Percentiles rank a stretch among this genome's conserved stretches.
Evolutionary conservation across 2,113 vertebrate genomes (phyloP).

Genomic region (human (Homo sapiens)): DNA sequence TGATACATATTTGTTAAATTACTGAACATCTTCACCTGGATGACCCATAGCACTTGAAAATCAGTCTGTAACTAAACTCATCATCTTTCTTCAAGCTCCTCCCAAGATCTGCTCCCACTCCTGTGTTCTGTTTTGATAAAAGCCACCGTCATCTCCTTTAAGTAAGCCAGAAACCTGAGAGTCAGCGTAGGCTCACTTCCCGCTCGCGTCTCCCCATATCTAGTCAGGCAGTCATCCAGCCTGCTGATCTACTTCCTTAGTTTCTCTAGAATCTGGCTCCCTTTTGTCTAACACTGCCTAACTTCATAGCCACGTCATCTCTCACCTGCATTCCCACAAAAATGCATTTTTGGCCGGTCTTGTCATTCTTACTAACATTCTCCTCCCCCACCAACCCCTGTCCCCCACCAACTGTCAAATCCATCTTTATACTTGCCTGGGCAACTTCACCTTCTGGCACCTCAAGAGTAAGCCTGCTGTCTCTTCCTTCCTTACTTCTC

Average conservation of each 20-base stretch:
- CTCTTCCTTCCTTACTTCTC: not conserved
- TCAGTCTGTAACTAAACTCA: not conserved
- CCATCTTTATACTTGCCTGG: not conserved
- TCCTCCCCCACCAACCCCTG: not conserved
- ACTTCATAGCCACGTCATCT: not conserved
- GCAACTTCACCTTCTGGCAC: not conserved
- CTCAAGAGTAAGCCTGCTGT: not conserved
- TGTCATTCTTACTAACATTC: not conserved
- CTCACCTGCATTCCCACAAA: not conserved
- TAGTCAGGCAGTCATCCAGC: not conserved
- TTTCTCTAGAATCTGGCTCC: not conserved
- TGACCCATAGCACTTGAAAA: not conserved
- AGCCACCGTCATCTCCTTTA: not conserved
- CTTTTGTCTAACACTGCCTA: not conserved
- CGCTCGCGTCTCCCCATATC: not conserved
- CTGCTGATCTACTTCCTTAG: conserved; percentile 9
- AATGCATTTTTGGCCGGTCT: not conserved
- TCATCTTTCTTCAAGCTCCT: not conserved
- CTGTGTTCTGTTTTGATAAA: not conserved
- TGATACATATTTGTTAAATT: not conserved
- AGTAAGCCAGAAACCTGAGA: not conserved
- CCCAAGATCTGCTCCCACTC: not conserved
- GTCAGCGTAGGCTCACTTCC: conserved; percentile 25
- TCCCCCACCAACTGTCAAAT: not conserved
- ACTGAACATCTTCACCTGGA: not conserved